A percentile compares a stretch with the other conserved stretches of the same genome.
Evolutionary conservation across 1,140 invertebrate species (phyloP).

Genomic region (Vollenhovia emeryi): DNA sequence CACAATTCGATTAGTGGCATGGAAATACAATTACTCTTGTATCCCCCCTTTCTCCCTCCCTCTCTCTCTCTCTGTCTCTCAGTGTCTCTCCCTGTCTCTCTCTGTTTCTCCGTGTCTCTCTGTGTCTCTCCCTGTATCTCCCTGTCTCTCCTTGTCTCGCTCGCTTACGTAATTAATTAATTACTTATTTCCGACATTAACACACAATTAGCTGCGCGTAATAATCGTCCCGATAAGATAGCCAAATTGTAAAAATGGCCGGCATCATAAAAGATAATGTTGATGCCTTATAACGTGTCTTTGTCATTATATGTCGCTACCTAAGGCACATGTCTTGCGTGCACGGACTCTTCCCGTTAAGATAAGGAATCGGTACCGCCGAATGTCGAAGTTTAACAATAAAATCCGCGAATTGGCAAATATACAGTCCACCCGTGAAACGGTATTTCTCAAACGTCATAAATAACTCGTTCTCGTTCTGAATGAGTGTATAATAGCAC

Average conservation of each 20-base stretch:
- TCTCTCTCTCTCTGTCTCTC: background rate
- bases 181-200: background rate
- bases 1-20: background rate
- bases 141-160: background rate
- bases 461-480: background rate
- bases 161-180: slow-evolving; percentile 13
- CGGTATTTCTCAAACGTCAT: background rate
- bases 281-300: background rate
- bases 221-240: background rate
- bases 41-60: background rate
- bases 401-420: background rate
- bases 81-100: too few species aligned
- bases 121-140: too few species aligned
- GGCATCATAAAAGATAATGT: background rate
- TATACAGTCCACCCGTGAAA: background rate
- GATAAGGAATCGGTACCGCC: background rate
- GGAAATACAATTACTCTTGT: background rate
- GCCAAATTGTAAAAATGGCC: background rate
- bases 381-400: background rate
- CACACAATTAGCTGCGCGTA: background rate
- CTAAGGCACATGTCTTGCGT: background rate
- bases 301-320: background rate
- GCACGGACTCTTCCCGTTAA: background rate
- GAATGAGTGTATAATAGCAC: background rate
- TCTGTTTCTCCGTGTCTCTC: background rate